These are phyloP conservation scores for Plumapathes pennacea DNA, from an alignment of 92 coral and sea anemone species.

Conservation along the genomic window DNA sequence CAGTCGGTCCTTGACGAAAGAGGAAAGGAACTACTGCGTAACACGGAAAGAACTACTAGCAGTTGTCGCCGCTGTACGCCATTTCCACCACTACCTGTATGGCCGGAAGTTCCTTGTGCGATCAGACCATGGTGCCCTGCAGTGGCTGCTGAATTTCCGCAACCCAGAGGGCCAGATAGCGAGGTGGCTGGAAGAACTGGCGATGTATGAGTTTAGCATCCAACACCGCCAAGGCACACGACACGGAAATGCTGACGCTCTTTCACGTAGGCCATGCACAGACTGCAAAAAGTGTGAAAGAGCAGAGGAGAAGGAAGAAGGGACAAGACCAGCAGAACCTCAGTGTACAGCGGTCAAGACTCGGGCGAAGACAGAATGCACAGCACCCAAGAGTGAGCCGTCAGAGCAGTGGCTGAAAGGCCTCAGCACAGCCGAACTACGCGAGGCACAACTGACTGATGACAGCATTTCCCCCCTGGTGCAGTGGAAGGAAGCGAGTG, in stretches of 20 bases:
- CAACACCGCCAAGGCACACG: constrained; percentile 4
- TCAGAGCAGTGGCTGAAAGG: too few relatives aligned
- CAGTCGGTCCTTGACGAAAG: constrained; percentile 11
- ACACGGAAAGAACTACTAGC: constrained; percentile 23
- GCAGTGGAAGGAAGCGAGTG: constrained; percentile 5
- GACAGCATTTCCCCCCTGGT: background rate
- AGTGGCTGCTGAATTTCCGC: constrained; percentile 28
- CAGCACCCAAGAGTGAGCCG: too few relatives aligned
- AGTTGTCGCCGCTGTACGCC: constrained; percentile 14
- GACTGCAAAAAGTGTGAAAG: constrained; percentile 11
- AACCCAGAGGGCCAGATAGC: constrained; percentile 32
- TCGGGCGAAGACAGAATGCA: too few relatives aligned
- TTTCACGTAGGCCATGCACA: constrained; percentile 10
- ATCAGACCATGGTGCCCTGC: constrained; percentile 28
- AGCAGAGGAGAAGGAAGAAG: constrained; percentile 7
- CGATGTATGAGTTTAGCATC: constrained; percentile 18
- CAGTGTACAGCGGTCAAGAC: too few relatives aligned
- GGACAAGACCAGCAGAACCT: background rate
- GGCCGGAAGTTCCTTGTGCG: constrained; percentile 18
- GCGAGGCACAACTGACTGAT: constrained; percentile 3
- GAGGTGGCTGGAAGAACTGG: constrained; percentile 24
- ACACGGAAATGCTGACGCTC: constrained; percentile 12
- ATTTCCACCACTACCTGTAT: constrained; percentile 26
- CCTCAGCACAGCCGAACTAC: background rate
- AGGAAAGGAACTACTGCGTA: constrained; percentile 22